Evolutionary conservation across 1,140 invertebrate species (phyloP).

Genomic region (Orius insidiosus): DNA sequence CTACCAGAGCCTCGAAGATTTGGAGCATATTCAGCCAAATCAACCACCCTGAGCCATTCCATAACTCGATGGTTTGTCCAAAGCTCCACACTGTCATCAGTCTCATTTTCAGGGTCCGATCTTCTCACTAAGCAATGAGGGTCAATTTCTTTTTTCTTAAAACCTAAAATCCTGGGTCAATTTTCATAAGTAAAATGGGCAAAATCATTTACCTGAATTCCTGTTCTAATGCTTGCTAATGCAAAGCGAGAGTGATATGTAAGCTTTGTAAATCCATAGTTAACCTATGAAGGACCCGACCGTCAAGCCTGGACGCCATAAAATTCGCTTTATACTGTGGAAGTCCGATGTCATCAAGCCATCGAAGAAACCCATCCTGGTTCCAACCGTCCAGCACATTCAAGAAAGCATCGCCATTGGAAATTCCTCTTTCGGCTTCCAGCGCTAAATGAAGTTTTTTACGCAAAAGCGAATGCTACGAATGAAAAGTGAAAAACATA

Average conservation of each 20-base stretch:
- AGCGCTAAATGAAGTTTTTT: constrained; percentile 84
- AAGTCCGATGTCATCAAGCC: constrained; percentile 94
- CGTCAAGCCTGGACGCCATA: constrained; percentile 76
- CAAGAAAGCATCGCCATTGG: constrained; percentile 34
- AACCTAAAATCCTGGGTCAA: too few relatives aligned
- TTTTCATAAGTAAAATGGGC: too few relatives aligned
- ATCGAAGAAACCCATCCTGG: constrained; percentile 40
- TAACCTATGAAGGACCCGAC: constrained; percentile 74
- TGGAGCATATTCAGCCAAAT: constrained; percentile 93
- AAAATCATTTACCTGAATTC: too few relatives aligned
- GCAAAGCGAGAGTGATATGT: constrained; percentile 73
- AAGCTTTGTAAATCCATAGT: constrained; percentile 68
- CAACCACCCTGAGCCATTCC: constrained; percentile 94
- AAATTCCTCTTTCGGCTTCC: constrained; percentile 33
- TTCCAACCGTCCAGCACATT: constrained; percentile 33
- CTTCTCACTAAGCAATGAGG: constrained; percentile 70
- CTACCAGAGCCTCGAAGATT: constrained; percentile 78
- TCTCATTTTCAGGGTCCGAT: constrained; percentile 42
- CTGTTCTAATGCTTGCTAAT: constrained; percentile 76
- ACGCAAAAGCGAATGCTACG: constrained; percentile 62
- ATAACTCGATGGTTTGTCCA: constrained; percentile 83
- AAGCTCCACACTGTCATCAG: constrained; percentile 34
- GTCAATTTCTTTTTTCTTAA: constrained; percentile 81
- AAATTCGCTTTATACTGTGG: constrained; percentile 94
- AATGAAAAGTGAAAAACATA: neutral